These are phyloP conservation scores for Drosophila borealis DNA, from an alignment of 2,888 invertebrate genomes.

Conservation along the genomic window DNA sequence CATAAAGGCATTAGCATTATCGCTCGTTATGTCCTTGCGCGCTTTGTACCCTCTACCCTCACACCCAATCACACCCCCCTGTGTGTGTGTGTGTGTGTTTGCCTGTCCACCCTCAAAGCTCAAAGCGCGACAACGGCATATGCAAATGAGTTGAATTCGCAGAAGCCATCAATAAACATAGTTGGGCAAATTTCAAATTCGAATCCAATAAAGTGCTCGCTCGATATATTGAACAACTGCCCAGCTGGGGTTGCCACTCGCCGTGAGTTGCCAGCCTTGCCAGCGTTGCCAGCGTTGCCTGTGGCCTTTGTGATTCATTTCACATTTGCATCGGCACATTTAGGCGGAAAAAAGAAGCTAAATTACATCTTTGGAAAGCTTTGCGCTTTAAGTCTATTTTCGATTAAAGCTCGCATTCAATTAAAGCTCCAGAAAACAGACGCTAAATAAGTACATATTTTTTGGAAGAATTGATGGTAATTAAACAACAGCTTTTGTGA, in stretches of 20 bases:
- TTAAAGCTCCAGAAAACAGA: no score
- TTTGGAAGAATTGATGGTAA: no score
- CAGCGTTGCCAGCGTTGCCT: conserved; percentile 12
- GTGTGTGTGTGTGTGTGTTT: conserved; percentile 25
- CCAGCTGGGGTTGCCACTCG: conserved; percentile 51
- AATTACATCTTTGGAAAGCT: background rate
- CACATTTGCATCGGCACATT: background rate
- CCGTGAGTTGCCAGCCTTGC: conserved; percentile 5
- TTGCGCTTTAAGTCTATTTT: background rate
- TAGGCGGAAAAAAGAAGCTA: background rate
- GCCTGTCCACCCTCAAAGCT: conserved; percentile 59
- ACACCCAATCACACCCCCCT: background rate
- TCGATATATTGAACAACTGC: conserved; percentile 57
- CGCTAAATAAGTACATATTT: no score
- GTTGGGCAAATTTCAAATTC: conserved; percentile 66
- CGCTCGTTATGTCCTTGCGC: conserved; percentile 77
- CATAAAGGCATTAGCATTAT: conserved; percentile 82
- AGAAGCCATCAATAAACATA: conserved; percentile 74
- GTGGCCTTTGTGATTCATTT: background rate
- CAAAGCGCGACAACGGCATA: conserved; percentile 63
- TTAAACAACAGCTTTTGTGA: no score
- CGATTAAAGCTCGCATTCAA: no score
- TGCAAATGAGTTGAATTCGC: conserved; percentile 66
- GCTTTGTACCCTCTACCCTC: conserved; percentile 12
- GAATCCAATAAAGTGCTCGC: conserved; percentile 69